phyloP scores from a whole-genome alignment of 2,888 invertebrate species.

The Chesias legatella region DNA sequence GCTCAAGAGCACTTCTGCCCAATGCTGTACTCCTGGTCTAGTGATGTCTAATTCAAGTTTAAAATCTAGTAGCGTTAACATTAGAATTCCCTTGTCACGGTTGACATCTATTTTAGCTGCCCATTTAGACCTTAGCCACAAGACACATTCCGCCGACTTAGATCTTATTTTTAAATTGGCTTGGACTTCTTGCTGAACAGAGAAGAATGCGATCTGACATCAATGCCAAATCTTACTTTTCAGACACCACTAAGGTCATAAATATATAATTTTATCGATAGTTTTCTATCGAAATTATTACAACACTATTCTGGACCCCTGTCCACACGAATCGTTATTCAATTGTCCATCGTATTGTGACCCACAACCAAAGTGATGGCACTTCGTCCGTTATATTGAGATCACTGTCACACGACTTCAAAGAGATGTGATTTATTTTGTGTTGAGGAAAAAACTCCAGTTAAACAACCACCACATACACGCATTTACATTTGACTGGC shows the following conservation, averaged over 20 bases:
- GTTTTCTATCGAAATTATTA: neutral
- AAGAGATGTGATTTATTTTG: constrained; percentile 7
- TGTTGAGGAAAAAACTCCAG: neutral
- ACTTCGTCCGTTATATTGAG: constrained; percentile 43
- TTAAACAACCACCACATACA: too few species aligned
- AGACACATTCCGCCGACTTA: too few species aligned
- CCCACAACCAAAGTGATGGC: constrained; percentile 53
- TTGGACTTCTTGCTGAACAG: too few species aligned
- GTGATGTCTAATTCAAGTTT: constrained; percentile 28
- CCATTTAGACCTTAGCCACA: too few species aligned
- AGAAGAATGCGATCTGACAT: too few species aligned
- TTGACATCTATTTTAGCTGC: too few species aligned
- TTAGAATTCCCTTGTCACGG: too few species aligned
- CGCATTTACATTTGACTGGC: too few species aligned
- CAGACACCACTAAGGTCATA: too few species aligned
- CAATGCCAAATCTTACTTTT: too few species aligned
- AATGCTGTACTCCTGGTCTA: constrained; percentile 41
- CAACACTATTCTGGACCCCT: constrained; percentile 41
- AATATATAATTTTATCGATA: constrained; percentile 4
- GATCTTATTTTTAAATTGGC: too few species aligned
- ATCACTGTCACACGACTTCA: constrained; percentile 16
- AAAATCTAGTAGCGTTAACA: too few species aligned
- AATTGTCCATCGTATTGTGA: constrained; percentile 66
- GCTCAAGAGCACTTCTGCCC: constrained; percentile 53
- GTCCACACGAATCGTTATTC: constrained; percentile 70